A percentile compares a stretch with the other conserved stretches of the same genome.
These are phyloP conservation scores for Ericerus pela DNA, from an alignment of 1,140 invertebrate genomes.

Conservation along the genomic window DNA sequence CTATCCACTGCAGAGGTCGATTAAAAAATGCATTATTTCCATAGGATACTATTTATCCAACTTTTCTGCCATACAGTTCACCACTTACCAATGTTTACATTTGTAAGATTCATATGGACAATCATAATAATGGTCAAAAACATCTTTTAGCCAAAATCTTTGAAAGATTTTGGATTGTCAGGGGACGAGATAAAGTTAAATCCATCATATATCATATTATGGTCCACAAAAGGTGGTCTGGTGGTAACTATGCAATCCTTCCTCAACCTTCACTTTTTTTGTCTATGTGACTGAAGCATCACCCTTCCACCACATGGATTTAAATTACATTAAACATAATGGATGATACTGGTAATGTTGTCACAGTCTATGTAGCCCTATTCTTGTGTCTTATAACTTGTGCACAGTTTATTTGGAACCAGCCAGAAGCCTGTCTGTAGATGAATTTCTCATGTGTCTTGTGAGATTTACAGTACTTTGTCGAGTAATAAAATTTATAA, in stretches of 20 bases:
- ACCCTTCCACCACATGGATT: not conserved
- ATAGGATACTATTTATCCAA: too few species aligned
- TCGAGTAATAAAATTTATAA: not conserved
- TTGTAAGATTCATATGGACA: too few species aligned
- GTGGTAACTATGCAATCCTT: not conserved
- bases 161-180: not conserved
- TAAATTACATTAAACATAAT: not conserved
- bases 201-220: not conserved
- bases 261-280: not conserved
- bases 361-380: not conserved
- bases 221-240: not conserved
- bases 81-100: too few species aligned
- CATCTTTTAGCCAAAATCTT: not conserved
- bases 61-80: too few species aligned
- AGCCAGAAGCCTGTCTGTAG: not conserved
- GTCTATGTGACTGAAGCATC: not conserved
- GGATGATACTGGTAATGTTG: not conserved
- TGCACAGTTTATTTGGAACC: not conserved
- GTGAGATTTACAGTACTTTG: not conserved
- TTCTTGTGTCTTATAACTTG: too few species aligned
- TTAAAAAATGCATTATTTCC: too few species aligned
- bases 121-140: not conserved
- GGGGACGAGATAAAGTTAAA: not conserved
- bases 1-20: too few species aligned
- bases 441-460: not conserved